phyloP scores from a whole-genome alignment of 1,140 invertebrate species.

The Nasonia giraulti region DNA sequence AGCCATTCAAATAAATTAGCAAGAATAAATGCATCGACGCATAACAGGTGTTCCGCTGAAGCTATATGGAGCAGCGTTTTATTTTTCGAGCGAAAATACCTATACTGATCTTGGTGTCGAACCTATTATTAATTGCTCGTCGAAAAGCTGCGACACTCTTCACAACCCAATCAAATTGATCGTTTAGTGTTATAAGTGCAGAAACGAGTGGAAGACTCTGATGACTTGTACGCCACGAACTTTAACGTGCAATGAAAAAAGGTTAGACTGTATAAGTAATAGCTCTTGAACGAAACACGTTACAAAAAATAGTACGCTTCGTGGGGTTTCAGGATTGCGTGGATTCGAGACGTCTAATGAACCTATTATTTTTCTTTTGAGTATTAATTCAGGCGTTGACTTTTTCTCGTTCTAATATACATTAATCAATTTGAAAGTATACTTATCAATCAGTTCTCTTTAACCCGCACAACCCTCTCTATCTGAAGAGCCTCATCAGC shows the following conservation, averaged over 20 bases:
- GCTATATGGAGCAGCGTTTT: background rate
- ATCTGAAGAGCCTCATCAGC: background rate
- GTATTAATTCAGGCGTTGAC: background rate
- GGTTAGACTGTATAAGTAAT: no score
- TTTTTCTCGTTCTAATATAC: background rate
- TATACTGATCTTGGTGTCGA: background rate
- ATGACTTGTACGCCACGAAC: background rate
- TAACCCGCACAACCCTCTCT: background rate
- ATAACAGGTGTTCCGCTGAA: background rate
- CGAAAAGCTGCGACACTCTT: background rate
- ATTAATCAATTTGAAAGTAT: background rate
- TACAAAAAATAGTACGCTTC: no score
- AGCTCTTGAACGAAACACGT: no score
- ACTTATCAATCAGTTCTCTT: background rate
- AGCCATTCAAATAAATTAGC: constrained; percentile 2
- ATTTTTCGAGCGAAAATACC: background rate
- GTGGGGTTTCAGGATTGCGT: no score
- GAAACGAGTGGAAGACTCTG: background rate
- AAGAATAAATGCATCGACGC: background rate
- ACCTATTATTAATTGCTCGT: background rate
- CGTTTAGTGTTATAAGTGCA: background rate
- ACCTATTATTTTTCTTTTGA: background rate
- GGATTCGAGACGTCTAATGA: background rate
- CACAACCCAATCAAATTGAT: background rate
- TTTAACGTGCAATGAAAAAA: background rate